Evolutionary conservation across 2,113 vertebrate genomes (phyloP).

Genomic region (Mus musculus): DNA sequence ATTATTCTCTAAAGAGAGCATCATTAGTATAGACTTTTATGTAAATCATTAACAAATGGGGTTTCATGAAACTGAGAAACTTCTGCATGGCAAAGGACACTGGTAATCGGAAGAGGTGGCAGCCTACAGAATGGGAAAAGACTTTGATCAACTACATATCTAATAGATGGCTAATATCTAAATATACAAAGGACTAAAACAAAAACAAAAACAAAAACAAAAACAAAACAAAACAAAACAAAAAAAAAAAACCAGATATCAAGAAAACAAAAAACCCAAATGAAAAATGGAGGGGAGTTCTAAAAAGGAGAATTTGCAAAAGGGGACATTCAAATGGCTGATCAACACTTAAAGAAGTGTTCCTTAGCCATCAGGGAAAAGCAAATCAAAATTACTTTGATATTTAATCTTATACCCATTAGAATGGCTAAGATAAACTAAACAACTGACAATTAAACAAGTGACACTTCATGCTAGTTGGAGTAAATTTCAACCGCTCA

Average conservation of each 20-base stretch:
- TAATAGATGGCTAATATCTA: background rate
- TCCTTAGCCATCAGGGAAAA: background rate
- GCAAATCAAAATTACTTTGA: background rate
- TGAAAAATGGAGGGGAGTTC: background rate
- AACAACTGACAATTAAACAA: background rate
- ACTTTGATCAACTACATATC: background rate
- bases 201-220: too few relatives aligned
- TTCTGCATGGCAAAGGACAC: background rate
- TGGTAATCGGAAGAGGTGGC: background rate
- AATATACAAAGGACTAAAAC: background rate
- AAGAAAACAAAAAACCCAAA: background rate
- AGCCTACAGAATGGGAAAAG: background rate
- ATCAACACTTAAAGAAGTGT: background rate
- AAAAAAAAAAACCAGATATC: background rate
- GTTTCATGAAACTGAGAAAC: background rate
- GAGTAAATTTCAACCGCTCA: background rate
- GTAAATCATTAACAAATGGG: background rate
- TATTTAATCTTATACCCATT: background rate
- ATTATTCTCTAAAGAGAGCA: background rate
- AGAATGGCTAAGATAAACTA: background rate
- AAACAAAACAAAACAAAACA: too few relatives aligned
- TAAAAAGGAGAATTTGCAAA: background rate
- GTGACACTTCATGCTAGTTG: background rate
- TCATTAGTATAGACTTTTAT: background rate
- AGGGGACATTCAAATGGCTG: background rate